Conservation (phyloP, 2,888 invertebrate species). For the Ochropleura plecta region DNA sequence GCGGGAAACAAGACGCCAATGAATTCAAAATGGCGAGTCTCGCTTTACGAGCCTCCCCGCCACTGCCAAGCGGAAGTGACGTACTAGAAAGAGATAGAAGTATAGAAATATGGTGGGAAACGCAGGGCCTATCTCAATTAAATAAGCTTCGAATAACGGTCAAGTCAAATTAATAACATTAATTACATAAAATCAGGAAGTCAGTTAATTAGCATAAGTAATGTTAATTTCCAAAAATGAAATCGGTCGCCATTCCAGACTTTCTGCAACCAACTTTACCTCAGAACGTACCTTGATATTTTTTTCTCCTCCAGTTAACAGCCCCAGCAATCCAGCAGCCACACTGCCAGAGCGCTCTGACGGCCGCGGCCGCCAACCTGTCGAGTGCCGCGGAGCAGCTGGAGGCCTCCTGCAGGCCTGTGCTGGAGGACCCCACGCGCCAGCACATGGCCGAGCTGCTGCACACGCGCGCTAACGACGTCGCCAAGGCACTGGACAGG, state of each 20-base stretch:
- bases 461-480: slow-evolving; percentile 66
- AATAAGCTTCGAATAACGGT: too few relatives aligned
- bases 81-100: too few relatives aligned
- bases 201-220: too few relatives aligned
- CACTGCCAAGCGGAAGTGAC: too few relatives aligned
- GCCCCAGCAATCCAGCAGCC: slow-evolving; percentile 80
- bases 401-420: slow-evolving; percentile 70
- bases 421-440: slow-evolving; percentile 70
- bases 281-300: background rate
- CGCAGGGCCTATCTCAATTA: too few relatives aligned
- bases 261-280: background rate
- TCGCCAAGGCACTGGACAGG: slow-evolving; percentile 77
- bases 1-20: too few relatives aligned
- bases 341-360: slow-evolving; percentile 83
- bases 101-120: too few relatives aligned
- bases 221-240: too few relatives aligned
- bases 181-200: too few relatives aligned
- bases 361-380: slow-evolving; percentile 75
- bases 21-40: too few relatives aligned
- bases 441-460: slow-evolving; percentile 67
- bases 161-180: too few relatives aligned
- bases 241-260: background rate
- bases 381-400: slow-evolving; percentile 73
- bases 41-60: too few relatives aligned
- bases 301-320: slow-evolving; percentile 72